Conservation (phyloP, 2,797 vertebrate genomes). For the Rallus crepitans region DNA sequence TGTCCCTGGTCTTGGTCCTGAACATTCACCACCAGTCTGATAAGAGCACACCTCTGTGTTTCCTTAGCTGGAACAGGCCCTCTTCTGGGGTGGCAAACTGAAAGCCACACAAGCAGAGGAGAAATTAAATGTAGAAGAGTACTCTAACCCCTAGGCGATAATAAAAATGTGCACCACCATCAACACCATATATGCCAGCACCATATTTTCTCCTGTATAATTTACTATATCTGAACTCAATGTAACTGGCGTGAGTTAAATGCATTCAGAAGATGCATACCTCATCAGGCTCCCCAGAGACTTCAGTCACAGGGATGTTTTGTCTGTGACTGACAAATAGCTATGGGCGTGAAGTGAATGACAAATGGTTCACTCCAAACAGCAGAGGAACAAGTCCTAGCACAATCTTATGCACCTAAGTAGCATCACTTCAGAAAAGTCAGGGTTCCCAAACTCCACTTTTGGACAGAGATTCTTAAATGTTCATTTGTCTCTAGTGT, state of each 20-base stretch:
- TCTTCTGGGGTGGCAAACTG: neutral
- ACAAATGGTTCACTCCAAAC: neutral
- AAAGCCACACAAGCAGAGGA: neutral
- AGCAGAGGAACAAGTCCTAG: neutral
- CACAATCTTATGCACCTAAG: neutral
- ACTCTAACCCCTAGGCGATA: neutral
- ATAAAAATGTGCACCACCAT: neutral
- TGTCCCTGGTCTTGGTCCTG: slow-evolving; percentile 13
- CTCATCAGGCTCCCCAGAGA: neutral
- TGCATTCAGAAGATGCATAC: neutral
- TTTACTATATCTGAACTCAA: neutral
- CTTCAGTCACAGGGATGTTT: neutral
- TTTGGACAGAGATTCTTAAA: neutral
- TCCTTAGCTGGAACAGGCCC: neutral
- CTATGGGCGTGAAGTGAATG: neutral
- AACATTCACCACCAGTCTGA: neutral
- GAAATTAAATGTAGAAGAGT: neutral
- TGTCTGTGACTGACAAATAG: neutral
- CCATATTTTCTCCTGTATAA: neutral
- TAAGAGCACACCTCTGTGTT: neutral
- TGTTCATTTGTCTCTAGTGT: neutral
- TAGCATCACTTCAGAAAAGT: neutral
- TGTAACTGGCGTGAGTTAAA: neutral
- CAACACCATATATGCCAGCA: neutral
- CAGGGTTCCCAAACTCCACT: neutral